Evolutionary conservation across 2,888 invertebrate genomes (phyloP), one percentile per base, ranked within the genome.

Genomic region (Dicyrtomina minuta): DNA sequence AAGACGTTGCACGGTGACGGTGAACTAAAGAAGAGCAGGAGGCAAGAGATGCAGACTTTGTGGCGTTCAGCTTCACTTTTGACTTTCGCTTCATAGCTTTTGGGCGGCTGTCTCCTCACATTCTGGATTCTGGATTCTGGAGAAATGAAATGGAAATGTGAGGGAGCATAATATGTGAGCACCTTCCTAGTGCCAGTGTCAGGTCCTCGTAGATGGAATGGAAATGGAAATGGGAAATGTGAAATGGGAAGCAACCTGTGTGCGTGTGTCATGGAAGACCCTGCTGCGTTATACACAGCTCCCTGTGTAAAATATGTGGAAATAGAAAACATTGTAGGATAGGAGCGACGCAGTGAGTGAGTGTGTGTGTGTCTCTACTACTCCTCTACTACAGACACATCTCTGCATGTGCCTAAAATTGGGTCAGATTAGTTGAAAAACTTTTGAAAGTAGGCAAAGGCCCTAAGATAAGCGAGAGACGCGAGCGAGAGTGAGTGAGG

Each of bases 371-470:
- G n/a, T n/a, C n/a, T n/a, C n/a, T n/a, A n/a, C n/a, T n/a, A n/a
- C n/a, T n/a, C n/a, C n/a, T n/a, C 8, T 33, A 33, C 33, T 33
- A 8, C 8, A 22, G 1, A 49, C 6, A 58, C 13, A 59, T 10
- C 5, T 22, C 44, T 62, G 49, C 62, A 62, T 62, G 62, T 49
- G 62, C 62, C 49, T 62, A 51, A 51, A 62, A 62, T 62, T 62
- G 62, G 62, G 62, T 62, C 62, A 62, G 62, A 62, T 62, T 62
- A 62, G 62, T 49, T 2, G 24, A 62, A 62, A 62, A 62, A 62
- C 27, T 53, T 53, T 22, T 22, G 24, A 53, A 53, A 53, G 62
- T 62, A 62, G 62, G 62, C 62, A 62, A 62, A 62, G 62, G 62
- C 62, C 49, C 49, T 33, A 62, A 27, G 33, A 46, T 33, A 53